Percentiles rank a stretch among this genome's conserved stretches.
These are phyloP conservation scores for Drosophila teissieri DNA, from an alignment of 1,140 invertebrate genomes.

Conservation along the genomic window DNA sequence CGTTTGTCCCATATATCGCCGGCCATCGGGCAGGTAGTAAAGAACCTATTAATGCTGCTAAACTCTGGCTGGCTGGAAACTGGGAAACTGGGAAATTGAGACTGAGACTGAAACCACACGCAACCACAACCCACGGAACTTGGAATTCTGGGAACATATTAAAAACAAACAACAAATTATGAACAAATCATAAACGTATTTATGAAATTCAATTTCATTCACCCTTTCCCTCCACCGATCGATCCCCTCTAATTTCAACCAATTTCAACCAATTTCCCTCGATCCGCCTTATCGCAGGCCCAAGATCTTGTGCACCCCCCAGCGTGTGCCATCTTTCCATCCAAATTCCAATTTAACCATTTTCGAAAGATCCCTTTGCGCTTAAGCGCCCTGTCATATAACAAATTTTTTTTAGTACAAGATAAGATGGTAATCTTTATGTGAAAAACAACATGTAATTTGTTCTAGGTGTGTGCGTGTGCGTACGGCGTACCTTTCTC, in stretches of 20 bases:
- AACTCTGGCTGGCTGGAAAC: not conserved
- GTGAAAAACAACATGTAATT: slow-evolving; percentile 83
- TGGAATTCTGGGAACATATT: slow-evolving; percentile 58
- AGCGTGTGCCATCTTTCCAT: slow-evolving; percentile 78
- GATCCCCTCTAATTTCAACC: slow-evolving; percentile 19
- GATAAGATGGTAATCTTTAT: slow-evolving; percentile 83
- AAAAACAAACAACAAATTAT: slow-evolving; percentile 74
- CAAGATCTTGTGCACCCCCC: slow-evolving; percentile 71
- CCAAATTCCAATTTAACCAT: slow-evolving; percentile 46
- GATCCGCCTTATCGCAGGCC: slow-evolving; percentile 49
- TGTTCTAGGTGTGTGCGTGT: slow-evolving; percentile 58
- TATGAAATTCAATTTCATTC: slow-evolving; percentile 75
- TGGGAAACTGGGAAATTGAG: not conserved
- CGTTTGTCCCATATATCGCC: slow-evolving; percentile 26
- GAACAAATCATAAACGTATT: slow-evolving; percentile 78
- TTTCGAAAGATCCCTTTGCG: slow-evolving; percentile 61
- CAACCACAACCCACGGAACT: slow-evolving; percentile 37
- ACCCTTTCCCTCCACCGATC: slow-evolving; percentile 42
- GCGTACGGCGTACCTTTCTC: slow-evolving; percentile 50
- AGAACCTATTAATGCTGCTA: slow-evolving; percentile 1
- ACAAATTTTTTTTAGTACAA: slow-evolving; percentile 76
- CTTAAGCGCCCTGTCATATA: slow-evolving; percentile 74
- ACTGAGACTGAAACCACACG: slow-evolving; percentile 47
- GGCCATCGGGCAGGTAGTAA: slow-evolving; percentile 45
- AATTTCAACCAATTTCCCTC: slow-evolving; percentile 10